Percentiles rank a stretch among this genome's conserved stretches.
Evolutionary conservation across 2,797 vertebrate species (phyloP).

Genomic region (Myiotriccus ornatus): DNA sequence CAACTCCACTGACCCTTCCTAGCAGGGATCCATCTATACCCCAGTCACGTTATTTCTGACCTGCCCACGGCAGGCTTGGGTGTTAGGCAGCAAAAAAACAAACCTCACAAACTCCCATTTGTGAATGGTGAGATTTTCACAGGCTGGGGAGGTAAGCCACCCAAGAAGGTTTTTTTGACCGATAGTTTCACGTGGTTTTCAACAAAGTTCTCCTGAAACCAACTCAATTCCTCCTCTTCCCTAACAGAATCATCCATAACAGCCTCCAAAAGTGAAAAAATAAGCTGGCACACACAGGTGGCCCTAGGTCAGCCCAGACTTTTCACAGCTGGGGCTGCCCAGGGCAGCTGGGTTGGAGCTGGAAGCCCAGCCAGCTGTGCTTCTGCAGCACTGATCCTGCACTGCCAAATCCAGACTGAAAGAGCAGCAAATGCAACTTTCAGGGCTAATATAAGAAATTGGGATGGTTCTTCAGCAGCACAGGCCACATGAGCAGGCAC

Average conservation of each 20-base stretch:
- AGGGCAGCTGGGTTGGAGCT: not conserved
- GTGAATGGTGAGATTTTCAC: not conserved
- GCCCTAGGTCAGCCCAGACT: not conserved
- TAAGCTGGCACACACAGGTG: no score
- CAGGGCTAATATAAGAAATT: not conserved
- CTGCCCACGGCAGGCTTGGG: not conserved
- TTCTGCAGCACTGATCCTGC: not conserved
- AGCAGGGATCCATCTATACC: not conserved
- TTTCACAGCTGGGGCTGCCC: not conserved
- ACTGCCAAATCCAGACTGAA: not conserved
- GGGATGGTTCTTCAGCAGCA: not conserved
- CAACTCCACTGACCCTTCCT: not conserved
- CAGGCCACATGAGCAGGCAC: not conserved
- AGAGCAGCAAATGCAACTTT: not conserved
- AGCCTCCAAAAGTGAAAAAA: not conserved
- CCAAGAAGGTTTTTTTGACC: not conserved
- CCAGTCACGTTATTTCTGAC: not conserved
- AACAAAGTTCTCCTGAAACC: not conserved
- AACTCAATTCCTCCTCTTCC: not conserved
- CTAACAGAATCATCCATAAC: not conserved
- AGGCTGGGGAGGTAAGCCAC: not conserved
- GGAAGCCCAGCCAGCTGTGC: not conserved
- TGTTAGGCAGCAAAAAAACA: not conserved
- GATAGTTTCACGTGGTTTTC: not conserved
- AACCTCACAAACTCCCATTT: not conserved